These are phyloP conservation scores for Brachionus sp. DNA, from an alignment of 1,140 invertebrate species.

Conservation along the genomic window DNA sequence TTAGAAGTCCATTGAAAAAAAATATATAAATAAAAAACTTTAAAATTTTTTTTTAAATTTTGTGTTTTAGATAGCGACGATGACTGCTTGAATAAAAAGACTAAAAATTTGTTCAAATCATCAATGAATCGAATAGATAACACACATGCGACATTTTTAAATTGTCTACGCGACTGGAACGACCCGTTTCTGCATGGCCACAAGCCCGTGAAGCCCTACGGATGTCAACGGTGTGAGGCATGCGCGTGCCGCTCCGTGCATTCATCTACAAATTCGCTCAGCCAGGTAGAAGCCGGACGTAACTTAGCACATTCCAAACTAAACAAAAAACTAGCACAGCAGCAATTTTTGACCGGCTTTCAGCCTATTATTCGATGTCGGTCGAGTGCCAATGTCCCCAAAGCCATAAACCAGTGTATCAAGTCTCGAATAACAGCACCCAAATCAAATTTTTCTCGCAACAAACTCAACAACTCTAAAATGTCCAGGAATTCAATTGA, in stretches of 20 bases:
- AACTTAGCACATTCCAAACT: conserved; percentile 1
- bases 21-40: not conserved
- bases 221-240: conserved; percentile 24
- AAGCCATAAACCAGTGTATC: not conserved
- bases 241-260: conserved; percentile 7
- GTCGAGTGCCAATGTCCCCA: conserved; percentile 20
- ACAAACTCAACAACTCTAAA: conserved; percentile 4
- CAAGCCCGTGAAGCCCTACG: not conserved
- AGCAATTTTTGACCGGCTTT: not conserved
- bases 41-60: not conserved
- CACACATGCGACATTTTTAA: conserved; percentile 39
- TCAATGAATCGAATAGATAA: conserved; percentile 44
- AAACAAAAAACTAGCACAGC: not conserved
- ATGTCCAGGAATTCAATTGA: not conserved
- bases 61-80: conserved; percentile 38
- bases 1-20: not conserved
- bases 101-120: conserved; percentile 41
- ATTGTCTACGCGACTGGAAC: conserved; percentile 39
- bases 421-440: not conserved
- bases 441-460: not conserved
- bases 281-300: not conserved
- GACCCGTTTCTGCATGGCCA: conserved; percentile 41
- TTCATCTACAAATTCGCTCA: not conserved
- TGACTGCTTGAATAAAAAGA: conserved; percentile 35
- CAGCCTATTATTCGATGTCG: conserved; percentile 8